A percentile compares a stretch with the other conserved stretches of the same genome.
Conservation (phyloP, 2,888 invertebrate genomes). For the Ecdyonurus torrentis region DNA sequence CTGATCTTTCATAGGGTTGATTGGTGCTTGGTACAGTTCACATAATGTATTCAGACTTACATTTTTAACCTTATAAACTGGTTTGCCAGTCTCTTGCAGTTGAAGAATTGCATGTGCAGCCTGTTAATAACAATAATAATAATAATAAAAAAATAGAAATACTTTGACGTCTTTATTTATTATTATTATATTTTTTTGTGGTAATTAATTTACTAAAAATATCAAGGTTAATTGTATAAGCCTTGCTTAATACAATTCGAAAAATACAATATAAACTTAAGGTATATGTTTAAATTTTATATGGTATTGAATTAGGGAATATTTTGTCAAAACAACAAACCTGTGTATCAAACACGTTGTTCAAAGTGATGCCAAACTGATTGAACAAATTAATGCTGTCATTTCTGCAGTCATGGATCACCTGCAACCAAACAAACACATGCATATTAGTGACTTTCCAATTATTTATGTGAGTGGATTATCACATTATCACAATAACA, state of each 20-base stretch:
- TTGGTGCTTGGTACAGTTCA: constrained; percentile 70
- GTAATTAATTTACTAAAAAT: too few species aligned
- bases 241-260: too few species aligned
- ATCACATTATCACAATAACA: too few species aligned
- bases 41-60: constrained; percentile 82
- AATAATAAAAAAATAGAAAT: too few species aligned
- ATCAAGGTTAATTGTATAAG: too few species aligned
- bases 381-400: constrained; percentile 74
- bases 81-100: constrained; percentile 73
- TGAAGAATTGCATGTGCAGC: constrained; percentile 84
- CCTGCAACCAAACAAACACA: constrained; percentile 35
- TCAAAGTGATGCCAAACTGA: constrained; percentile 68
- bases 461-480: too few species aligned
- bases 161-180: too few species aligned
- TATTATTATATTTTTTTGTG: too few species aligned
- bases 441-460: too few species aligned
- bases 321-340: constrained; percentile 22
- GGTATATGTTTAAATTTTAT: background rate
- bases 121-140: too few species aligned
- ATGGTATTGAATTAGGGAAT: background rate
- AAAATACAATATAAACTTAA: background rate
- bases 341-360: constrained; percentile 83
- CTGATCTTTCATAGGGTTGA: constrained; percentile 84
- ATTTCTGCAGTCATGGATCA: constrained; percentile 84
- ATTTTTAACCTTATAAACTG: constrained; percentile 89